Evolutionary conservation across 2,797 vertebrate genomes (phyloP).

Genomic region (Zenarchopterus dispar): DNA sequence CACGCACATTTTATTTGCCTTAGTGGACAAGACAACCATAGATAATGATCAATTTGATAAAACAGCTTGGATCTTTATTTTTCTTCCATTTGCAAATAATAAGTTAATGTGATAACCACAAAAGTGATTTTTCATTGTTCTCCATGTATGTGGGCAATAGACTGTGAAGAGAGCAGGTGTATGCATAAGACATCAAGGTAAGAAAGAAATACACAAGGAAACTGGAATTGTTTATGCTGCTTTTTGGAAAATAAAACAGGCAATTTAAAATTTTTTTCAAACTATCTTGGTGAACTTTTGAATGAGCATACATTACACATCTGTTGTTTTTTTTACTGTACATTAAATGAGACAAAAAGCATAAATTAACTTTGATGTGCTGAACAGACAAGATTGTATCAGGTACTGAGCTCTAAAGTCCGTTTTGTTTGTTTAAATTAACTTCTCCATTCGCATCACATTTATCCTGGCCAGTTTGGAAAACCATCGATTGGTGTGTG

Average conservation of each 20-base stretch:
- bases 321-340: constrained; percentile 3
- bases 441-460: constrained; percentile 75
- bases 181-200: constrained; percentile 56
- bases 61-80: constrained; percentile 2
- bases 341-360: constrained; percentile 14
- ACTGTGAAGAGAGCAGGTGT: constrained; percentile 34
- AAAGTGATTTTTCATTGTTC: constrained; percentile 46
- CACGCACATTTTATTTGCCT: constrained; percentile 37
- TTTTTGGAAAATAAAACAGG: constrained; percentile 45
- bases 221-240: constrained; percentile 22
- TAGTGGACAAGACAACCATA: constrained; percentile 40
- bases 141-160: constrained; percentile 18
- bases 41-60: constrained; percentile 21
- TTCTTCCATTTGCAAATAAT: constrained; percentile 11
- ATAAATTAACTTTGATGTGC: constrained; percentile 49
- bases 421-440: constrained; percentile 43
- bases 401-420: constrained; percentile 6
- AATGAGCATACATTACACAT: constrained; percentile 10
- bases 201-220: constrained; percentile 46
- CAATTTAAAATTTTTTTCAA: constrained; percentile 37
- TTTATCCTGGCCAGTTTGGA: constrained; percentile 70
- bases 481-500: constrained; percentile 63
- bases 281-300: constrained; percentile 5
- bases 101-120: constrained; percentile 22
- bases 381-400: constrained; percentile 12